These are phyloP conservation scores for Hormiphora californensis DNA, from an alignment of 37 sponge, comb jelly and placozoan species.

Conservation along the genomic window DNA sequence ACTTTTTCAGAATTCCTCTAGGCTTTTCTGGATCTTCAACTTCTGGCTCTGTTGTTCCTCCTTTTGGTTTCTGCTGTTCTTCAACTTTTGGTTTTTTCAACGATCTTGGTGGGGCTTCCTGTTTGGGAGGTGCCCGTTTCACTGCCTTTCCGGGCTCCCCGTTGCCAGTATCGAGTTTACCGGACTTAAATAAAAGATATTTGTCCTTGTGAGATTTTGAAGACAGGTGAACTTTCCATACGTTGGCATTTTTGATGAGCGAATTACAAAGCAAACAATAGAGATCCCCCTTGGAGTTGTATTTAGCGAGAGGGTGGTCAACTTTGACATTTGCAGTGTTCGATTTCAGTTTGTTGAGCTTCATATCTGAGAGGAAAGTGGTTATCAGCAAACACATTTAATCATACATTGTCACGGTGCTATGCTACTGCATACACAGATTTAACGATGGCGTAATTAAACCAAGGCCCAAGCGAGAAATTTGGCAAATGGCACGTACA, in stretches of 20 bases:
- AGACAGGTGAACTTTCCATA: slow-evolving; percentile 37
- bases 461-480: too few relatives aligned
- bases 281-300: slow-evolving; percentile 20
- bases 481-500: too few relatives aligned
- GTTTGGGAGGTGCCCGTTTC: neutral
- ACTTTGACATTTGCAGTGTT: neutral
- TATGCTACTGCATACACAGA: too few relatives aligned
- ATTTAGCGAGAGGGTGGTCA: slow-evolving; percentile 38
- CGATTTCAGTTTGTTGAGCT: neutral
- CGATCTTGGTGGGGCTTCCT: slow-evolving; percentile 35
- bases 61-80: neutral
- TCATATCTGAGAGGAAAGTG: too few relatives aligned
- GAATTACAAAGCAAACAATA: slow-evolving; percentile 41
- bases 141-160: too few relatives aligned
- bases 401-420: too few relatives aligned
- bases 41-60: neutral
- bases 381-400: too few relatives aligned
- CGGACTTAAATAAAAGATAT: slow-evolving; percentile 6
- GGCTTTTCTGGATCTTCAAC: neutral
- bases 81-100: slow-evolving; percentile 3
- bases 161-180: neutral
- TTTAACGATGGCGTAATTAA: too few relatives aligned
- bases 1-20: neutral
- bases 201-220: slow-evolving; percentile 18
- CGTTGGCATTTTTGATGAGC: slow-evolving; percentile 21